Conservation (phyloP, 2,113 vertebrate species). For the Indri indri region DNA sequence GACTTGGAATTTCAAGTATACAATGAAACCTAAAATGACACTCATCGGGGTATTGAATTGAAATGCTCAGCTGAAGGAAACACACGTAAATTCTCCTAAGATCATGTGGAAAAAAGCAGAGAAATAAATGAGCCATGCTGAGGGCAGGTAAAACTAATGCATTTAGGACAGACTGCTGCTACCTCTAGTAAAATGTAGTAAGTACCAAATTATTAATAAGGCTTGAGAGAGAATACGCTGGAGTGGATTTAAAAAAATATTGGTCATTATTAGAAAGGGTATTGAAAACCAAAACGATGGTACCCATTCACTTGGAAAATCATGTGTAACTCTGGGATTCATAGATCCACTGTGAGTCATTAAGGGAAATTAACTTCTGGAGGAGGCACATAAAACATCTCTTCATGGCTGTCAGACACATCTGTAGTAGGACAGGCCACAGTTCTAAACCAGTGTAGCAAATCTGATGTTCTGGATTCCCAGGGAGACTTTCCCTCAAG, state of each 20-base stretch:
- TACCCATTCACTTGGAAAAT: constrained; percentile 1
- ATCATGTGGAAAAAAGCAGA: not conserved
- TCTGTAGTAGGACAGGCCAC: not conserved
- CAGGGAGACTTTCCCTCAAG: not conserved
- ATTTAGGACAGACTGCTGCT: not conserved
- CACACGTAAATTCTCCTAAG: not conserved
- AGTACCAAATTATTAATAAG: not conserved
- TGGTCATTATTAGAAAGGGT: not conserved
- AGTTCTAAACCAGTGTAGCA: not conserved
- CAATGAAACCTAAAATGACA: constrained; percentile 25
- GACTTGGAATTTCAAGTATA: constrained; percentile 38
- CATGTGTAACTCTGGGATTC: not conserved
- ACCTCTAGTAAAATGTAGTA: not conserved
- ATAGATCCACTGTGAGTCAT: not conserved
- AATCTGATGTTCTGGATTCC: constrained; percentile 60
- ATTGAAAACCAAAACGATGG: not conserved
- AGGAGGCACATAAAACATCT: not conserved
- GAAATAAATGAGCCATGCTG: not conserved
- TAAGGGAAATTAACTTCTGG: constrained; percentile 24
- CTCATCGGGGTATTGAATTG: not conserved
- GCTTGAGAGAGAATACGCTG: not conserved
- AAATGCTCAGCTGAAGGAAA: not conserved
- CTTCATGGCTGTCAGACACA: not conserved
- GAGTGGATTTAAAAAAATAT: not conserved
- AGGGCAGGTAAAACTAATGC: not conserved